Conservation (phyloP, 1,140 invertebrate genomes). For the Zaprionus kolodkinae region DNA sequence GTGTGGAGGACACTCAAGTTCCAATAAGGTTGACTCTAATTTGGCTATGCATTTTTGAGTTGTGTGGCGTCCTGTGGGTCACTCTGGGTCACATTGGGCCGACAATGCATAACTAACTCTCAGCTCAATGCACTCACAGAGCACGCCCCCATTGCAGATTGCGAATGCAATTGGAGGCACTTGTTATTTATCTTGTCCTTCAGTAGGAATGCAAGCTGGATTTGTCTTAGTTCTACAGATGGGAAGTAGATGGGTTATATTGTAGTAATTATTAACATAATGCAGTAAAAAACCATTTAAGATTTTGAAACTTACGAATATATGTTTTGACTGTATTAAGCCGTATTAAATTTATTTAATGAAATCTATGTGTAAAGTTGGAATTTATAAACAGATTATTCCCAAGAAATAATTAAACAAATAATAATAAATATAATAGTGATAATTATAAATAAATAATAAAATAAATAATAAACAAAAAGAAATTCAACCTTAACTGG, state of each 20-base stretch:
- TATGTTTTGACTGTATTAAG: too few relatives aligned
- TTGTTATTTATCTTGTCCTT: background rate
- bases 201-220: background rate
- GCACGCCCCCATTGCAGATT: background rate
- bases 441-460: too few relatives aligned
- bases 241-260: background rate
- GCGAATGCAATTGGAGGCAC: background rate
- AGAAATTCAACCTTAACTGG: too few relatives aligned
- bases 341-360: too few relatives aligned
- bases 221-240: background rate
- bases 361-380: too few relatives aligned
- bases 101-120: constrained; percentile 79
- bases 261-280: too few relatives aligned
- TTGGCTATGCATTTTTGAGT: constrained; percentile 62
- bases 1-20: constrained; percentile 53
- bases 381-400: too few relatives aligned
- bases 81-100: constrained; percentile 59
- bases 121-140: constrained; percentile 47
- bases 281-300: too few relatives aligned
- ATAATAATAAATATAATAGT: too few relatives aligned
- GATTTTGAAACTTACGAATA: too few relatives aligned
- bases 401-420: too few relatives aligned
- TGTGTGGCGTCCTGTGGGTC: constrained; percentile 42
- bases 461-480: too few relatives aligned
- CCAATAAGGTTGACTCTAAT: constrained; percentile 78